These are phyloP conservation scores for Crotalus adamanteus DNA, from an alignment of 2,797 vertebrate species.

Conservation along the genomic window DNA sequence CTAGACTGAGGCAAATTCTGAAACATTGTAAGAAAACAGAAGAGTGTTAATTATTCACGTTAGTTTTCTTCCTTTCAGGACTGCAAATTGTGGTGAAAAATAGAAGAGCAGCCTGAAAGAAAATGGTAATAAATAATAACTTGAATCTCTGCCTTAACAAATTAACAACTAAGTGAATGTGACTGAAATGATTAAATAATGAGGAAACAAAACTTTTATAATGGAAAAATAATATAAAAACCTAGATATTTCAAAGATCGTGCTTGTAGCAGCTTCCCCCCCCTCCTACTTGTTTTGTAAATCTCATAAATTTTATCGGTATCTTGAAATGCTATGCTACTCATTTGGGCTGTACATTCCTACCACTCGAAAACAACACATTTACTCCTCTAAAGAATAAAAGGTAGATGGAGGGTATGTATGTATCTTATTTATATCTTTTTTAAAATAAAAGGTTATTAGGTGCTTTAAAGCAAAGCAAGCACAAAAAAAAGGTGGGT, in stretches of 20 bases:
- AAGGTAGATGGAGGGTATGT: not conserved
- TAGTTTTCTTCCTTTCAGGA: not conserved
- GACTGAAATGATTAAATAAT: not conserved
- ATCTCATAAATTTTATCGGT: not conserved
- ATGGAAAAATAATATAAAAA: not conserved
- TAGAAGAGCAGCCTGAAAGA: not conserved
- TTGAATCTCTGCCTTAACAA: not conserved
- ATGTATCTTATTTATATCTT: not conserved
- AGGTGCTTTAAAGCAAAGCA: slow-evolving; percentile 49
- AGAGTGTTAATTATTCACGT: not conserved
- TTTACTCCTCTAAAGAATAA: not conserved
- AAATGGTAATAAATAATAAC: not conserved
- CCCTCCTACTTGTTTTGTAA: not conserved
- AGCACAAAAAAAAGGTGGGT: not conserved
- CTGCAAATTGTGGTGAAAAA: not conserved
- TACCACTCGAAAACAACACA: slow-evolving; percentile 60
- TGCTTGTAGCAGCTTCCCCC: not conserved
- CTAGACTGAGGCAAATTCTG: not conserved
- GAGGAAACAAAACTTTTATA: not conserved
- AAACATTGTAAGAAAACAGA: not conserved
- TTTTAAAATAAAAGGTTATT: slow-evolving; percentile 44
- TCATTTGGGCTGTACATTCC: slow-evolving; percentile 27
- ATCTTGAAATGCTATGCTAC: not conserved
- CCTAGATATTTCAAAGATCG: not conserved
- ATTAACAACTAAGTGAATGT: not conserved